Evolutionary conservation across 2,888 invertebrate genomes (phyloP).

Genomic region (Craniophora ligustri): DNA sequence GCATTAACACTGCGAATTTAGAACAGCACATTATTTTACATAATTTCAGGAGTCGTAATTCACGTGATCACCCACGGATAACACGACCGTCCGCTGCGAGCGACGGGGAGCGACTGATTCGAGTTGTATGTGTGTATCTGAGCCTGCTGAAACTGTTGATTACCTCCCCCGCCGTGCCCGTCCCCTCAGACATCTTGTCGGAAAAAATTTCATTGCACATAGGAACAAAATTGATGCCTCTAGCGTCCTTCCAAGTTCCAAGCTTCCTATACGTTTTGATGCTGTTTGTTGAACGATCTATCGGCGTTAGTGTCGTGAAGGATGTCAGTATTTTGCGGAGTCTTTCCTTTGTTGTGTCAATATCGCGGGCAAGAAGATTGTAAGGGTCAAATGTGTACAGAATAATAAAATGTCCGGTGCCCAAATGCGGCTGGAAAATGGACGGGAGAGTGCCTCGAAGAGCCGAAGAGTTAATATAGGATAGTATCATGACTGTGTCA

Average conservation of each 20-base stretch:
- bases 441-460: neutral
- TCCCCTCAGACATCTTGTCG: constrained; percentile 54
- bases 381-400: neutral
- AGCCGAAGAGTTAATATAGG: neutral
- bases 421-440: neutral
- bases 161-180: constrained; percentile 34
- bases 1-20: constrained; percentile 24
- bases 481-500: neutral
- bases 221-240: constrained; percentile 40
- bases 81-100: constrained; percentile 37
- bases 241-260: constrained; percentile 32
- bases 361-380: neutral
- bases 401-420: neutral
- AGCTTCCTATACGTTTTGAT: constrained; percentile 23
- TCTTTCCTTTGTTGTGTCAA: neutral
- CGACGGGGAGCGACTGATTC: constrained; percentile 52
- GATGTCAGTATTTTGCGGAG: neutral
- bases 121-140: constrained; percentile 45
- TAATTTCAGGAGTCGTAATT: constrained; percentile 49
- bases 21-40: constrained; percentile 42
- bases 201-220: constrained; percentile 66
- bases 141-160: constrained; percentile 63
- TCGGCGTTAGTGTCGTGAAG: neutral
- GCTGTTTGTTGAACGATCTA: constrained; percentile 23
- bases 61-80: neutral